These are phyloP conservation scores for Pseudomyrmex concolor DNA, from an alignment of 1,140 invertebrate genomes.

Conservation along the genomic window DNA sequence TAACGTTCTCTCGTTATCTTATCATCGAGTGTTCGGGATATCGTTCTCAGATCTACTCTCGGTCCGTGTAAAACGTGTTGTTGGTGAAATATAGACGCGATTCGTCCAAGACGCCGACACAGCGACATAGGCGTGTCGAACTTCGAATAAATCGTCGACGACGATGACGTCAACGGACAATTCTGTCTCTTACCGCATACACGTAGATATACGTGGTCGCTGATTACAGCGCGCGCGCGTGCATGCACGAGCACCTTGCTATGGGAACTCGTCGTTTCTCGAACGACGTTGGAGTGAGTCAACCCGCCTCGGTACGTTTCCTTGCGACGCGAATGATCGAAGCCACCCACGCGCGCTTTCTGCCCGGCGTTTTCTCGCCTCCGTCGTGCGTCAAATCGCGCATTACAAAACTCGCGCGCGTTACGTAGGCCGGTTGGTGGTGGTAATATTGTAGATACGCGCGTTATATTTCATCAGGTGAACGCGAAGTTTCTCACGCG, in stretches of 20 bases:
- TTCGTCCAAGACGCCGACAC: neutral
- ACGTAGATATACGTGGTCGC: conserved; percentile 48
- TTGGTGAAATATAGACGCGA: neutral
- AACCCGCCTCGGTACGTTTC: conserved; percentile 53
- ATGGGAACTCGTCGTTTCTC: conserved; percentile 26
- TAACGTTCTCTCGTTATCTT: conserved; percentile 9
- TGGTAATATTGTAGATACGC: neutral
- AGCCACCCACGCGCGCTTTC: conserved; percentile 50
- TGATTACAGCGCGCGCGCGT: conserved; percentile 58
- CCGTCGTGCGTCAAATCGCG: conserved; percentile 47
- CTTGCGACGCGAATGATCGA: conserved; percentile 62
- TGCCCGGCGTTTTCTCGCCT: conserved; percentile 3
- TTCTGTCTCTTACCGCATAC: conserved; percentile 59
- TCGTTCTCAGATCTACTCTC: neutral
- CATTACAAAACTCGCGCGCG: conserved; percentile 45
- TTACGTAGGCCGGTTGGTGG: conserved; percentile 46
- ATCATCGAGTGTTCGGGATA: neutral
- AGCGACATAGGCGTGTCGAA: conserved; percentile 63
- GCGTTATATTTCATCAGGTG: neutral
- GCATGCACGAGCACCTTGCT: conserved; percentile 67
- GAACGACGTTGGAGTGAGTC: conserved; percentile 54
- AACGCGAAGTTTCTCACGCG: conserved; percentile 37
- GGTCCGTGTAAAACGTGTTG: too few relatives aligned
- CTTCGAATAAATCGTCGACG: conserved; percentile 66
- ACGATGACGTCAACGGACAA: conserved; percentile 70